Evolutionary conservation across 1,140 invertebrate species (phyloP), one percentile per base, ranked within the genome.

Genomic region (Bilobella aurantiaca): DNA sequence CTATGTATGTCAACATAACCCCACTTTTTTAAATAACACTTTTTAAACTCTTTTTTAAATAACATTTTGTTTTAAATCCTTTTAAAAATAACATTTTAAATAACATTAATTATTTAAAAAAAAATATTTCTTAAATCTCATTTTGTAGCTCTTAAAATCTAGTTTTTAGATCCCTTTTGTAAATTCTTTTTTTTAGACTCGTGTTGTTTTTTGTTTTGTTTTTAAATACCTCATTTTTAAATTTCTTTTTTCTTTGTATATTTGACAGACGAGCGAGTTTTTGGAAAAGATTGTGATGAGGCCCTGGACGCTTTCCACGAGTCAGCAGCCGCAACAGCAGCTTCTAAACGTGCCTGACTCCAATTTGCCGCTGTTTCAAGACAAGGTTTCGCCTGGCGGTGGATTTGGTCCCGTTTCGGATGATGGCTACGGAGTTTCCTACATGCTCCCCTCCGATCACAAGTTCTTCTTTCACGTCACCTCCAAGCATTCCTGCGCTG

Each of bases 321-420:
- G 79, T 70, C 81, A 82, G 70, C 79, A 80, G 62, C 81, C 81
- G 16, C 81, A 82, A 63, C 80, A 81, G 63, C 81, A 82, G 73
- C 76, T 80, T 37, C 70, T 74, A 3, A 71, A 76, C 68, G 75
- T 77, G 3, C 80, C 80, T 3, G 77, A 78, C 71, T 77, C 77
- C 65, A 79, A 79, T 67, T 69, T 78, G 3, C 76, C 77, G 21
- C 64, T 76, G 25, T 79, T 78, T 73, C 66, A 73, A 47, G 72
- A 77, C 69, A 79, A 78, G 73, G 70, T 77, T 32, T 76, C 75
- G 32, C 74, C 79, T 37, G 81, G 81, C 14, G 81, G 81, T 57
- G 81, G 81, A 0, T 82, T 82, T 76, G 81, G 81, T 14, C 81
- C 81, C 0, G 80, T 82, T 14, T 79, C 79, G 8, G 79, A 81